Evolutionary conservation across 2,888 invertebrate species (phyloP).

Genomic region (Pachymerium ferrugineum): DNA sequence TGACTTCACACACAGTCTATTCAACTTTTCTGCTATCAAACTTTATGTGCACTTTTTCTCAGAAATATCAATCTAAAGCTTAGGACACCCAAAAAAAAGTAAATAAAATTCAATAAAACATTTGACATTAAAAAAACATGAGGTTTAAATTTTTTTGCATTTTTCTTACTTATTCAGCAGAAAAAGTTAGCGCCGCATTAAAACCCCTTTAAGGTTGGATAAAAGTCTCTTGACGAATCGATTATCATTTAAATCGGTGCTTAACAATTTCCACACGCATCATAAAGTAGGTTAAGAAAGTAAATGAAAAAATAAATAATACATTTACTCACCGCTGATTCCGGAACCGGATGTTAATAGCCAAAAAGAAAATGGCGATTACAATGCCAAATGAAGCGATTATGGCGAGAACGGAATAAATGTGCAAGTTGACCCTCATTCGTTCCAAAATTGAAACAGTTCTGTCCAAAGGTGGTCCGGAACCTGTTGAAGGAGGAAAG

Average conservation of each 20-base stretch:
- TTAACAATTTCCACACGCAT: neutral
- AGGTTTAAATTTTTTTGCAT: too few relatives aligned
- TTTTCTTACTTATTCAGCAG: neutral
- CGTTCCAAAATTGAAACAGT: conserved; percentile 80
- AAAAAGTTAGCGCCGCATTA: conserved; percentile 16
- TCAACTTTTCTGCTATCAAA: too few relatives aligned
- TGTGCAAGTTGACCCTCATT: conserved; percentile 83
- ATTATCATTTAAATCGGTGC: conserved; percentile 20
- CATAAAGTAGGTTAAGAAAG: neutral
- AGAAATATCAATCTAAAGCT: too few relatives aligned
- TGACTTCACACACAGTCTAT: neutral
- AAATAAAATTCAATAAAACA: too few relatives aligned
- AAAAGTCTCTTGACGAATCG: conserved; percentile 19
- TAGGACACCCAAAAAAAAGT: too few relatives aligned
- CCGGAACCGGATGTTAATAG: conserved; percentile 90
- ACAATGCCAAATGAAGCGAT: conserved; percentile 85
- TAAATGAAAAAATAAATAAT: conserved; percentile 28
- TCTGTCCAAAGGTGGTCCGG: conserved; percentile 84
- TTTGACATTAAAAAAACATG: too few relatives aligned
- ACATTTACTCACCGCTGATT: conserved; percentile 70
- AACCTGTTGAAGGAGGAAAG: conserved; percentile 55
- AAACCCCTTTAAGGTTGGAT: neutral
- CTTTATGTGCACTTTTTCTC: too few relatives aligned
- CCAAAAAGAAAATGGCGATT: conserved; percentile 81
- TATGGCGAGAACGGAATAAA: conserved; percentile 80